Base-by-base conservation (phyloP, 1,140 invertebrate genomes). In the Apis cerana region DNA sequence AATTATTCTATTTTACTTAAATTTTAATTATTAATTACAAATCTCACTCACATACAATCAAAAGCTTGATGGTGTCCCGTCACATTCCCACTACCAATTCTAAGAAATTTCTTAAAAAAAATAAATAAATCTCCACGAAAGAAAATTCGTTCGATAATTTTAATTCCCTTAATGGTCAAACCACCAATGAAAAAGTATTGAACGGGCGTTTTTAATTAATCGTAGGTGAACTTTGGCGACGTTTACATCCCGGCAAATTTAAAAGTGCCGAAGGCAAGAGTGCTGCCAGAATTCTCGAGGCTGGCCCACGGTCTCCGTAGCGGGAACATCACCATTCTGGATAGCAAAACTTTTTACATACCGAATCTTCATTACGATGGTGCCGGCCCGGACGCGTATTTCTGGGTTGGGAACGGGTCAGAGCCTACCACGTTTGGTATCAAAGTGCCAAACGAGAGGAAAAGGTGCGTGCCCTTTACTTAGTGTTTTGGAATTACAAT, bases 361-460 rank as follows among this genome's bases (percentile, higher is more conserved):
- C 98, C 98, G 8, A 98, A 98, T 94, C 94, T 99, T 67, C 97
- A 98, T 91, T 99, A 98, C 89, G 97, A 99, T 89, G 98, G 98
- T 12, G 97, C 96, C 17, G 97, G 97, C 1, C 97, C 97, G 3
- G 98, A 98, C 91, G 97, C 98, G 10, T 98, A 98, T 92, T 99
- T 99, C 92, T 98, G 97, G 97, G 98, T 98, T 10, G 98, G 98
- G 11, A 98, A 96, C 88, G 98, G 98, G 1, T 94, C 95, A 1
- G 96, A 97, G 89, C 98, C 98, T 0, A 96, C 96, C 89, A 94
- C 96, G n/a, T 96, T 97, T 91, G 98, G 98, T 23, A 96, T 96
- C 83, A 98, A 98, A 95, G 97, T 99, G 1, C 97, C 97, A 1
- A 98, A 98, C 93, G 98, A 99, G 93, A 95, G 97, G 89, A 97